phyloP scores from a whole-genome alignment of 2,888 invertebrate species.

The Apodemia zela region DNA sequence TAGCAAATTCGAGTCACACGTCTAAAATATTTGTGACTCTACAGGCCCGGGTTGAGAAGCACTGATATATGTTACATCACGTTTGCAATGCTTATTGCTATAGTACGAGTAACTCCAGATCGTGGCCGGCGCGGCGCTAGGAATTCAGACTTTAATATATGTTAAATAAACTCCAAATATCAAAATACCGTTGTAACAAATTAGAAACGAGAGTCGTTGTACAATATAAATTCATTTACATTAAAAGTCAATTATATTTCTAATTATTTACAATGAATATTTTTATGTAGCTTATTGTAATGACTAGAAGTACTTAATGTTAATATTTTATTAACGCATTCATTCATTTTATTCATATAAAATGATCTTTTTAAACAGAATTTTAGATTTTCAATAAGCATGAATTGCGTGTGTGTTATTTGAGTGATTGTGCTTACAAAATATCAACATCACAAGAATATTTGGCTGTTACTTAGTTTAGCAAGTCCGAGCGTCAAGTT shows the following conservation, averaged over 20 bases:
- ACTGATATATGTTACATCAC: conserved; percentile 34
- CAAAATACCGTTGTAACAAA: conserved; percentile 62
- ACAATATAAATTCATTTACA: conserved; percentile 37
- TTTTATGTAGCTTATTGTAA: conserved; percentile 22
- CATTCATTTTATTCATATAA: not conserved
- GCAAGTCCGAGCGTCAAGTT: conserved; percentile 33
- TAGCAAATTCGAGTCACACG: too few species aligned
- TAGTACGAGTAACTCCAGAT: conserved; percentile 40
- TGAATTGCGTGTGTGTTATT: not conserved
- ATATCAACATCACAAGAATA: conserved; percentile 31
- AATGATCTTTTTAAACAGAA: too few species aligned
- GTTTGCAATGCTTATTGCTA: conserved; percentile 65
- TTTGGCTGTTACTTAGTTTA: conserved; percentile 20
- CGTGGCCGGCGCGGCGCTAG: conserved; percentile 32
- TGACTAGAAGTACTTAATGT: conserved; percentile 38
- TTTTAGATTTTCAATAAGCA: too few species aligned
- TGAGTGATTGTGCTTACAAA: conserved; percentile 30
- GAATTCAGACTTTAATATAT: conserved; percentile 36
- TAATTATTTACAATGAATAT: conserved; percentile 39
- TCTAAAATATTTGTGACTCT: not conserved
- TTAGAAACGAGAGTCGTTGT: conserved; percentile 55
- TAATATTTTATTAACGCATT: conserved; percentile 22
- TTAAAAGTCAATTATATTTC: conserved; percentile 41
- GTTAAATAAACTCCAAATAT: conserved; percentile 60
- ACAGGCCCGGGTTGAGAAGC: not conserved